Percentiles rank a stretch among this genome's conserved stretches.
Evolutionary conservation across 2,113 vertebrate species (phyloP).

Genomic region (Willisornis vidua): DNA sequence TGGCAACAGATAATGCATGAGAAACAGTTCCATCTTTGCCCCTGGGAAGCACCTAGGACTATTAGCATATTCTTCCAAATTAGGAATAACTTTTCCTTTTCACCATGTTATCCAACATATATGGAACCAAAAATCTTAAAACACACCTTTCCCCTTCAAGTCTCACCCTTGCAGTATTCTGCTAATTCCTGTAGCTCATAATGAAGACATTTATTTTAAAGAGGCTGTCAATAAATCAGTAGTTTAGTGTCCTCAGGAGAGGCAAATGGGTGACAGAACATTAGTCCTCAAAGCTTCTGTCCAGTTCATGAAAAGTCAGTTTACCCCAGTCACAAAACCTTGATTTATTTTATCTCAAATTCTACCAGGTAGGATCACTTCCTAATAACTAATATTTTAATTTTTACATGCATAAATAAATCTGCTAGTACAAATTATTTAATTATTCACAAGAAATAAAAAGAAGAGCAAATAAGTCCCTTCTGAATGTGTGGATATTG

Average conservation of each 20-base stretch:
- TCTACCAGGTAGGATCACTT: not conserved
- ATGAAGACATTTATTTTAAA: slow-evolving; percentile 37
- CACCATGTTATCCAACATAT: not conserved
- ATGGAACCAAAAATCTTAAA: not conserved
- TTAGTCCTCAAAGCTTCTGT: not conserved
- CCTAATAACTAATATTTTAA: not conserved
- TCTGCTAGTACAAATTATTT: not conserved
- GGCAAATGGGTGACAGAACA: not conserved
- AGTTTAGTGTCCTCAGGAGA: slow-evolving; percentile 3
- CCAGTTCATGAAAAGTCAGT: not conserved
- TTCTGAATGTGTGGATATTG: fast-evolving
- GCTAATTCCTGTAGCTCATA: not conserved
- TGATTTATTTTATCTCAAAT: not conserved
- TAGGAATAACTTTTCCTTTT: not conserved
- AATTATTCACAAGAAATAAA: not conserved
- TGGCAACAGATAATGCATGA: not conserved
- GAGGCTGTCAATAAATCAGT: slow-evolving; percentile 36
- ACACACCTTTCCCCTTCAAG: not conserved
- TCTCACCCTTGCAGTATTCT: not conserved
- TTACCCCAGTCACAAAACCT: not conserved
- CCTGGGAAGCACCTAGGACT: not conserved
- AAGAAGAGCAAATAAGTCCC: not conserved
- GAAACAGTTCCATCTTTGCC: not conserved
- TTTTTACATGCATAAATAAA: not conserved
- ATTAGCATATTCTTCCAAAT: not conserved